Base-by-base conservation (phyloP, 2,888 invertebrate species). In the Hesperia comma region DNA sequence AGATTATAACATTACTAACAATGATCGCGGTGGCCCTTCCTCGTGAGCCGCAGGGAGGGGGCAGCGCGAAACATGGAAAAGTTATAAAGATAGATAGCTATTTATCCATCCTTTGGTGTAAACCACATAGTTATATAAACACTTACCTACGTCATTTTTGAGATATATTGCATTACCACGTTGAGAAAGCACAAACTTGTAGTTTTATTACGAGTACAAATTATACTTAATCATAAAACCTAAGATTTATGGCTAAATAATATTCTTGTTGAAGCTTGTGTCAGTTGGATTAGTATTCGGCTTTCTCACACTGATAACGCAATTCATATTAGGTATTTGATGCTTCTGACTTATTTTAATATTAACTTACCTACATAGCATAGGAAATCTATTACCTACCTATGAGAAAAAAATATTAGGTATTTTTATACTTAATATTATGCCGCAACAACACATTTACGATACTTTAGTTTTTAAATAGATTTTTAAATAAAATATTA, bases 1-100 rank as follows among this genome's bases (percentile, higher is more conserved):
- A 67, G 63, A 69, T 69, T 70, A 71, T 74, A 75, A 73, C 72
- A 72, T 74, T 74, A 70, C 75, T 75, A 79, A 79, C 77, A 77
- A 77, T 64, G 72, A 76, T 78, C 74, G 75, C 72, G 77, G 73
- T 74, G 74, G 71, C 71, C 77, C 73, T 74, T 74, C 71, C 74
- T 81, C 83, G 76, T 82, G 88, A 89, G 89, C 88, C 88, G 54
- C 74, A 80, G 76, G 75, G 74, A 76, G 74, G 58, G 76, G 76
- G 68, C 75, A 77, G 74, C 70, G 75, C 79, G 74, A 73, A 75
- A 80, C 76, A 84, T 74, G 83, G 82, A 84, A 84, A 83, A 85
- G 84, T 81, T 5, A 84, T 70, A 70, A 72, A 73, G 51, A 73
- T 71, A 63, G 56, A 40, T 19, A 63, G 46, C 33, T 15, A 55